Evolutionary conservation across 1,140 invertebrate species (phyloP).

Genomic region (Solenopsis invicta): DNA sequence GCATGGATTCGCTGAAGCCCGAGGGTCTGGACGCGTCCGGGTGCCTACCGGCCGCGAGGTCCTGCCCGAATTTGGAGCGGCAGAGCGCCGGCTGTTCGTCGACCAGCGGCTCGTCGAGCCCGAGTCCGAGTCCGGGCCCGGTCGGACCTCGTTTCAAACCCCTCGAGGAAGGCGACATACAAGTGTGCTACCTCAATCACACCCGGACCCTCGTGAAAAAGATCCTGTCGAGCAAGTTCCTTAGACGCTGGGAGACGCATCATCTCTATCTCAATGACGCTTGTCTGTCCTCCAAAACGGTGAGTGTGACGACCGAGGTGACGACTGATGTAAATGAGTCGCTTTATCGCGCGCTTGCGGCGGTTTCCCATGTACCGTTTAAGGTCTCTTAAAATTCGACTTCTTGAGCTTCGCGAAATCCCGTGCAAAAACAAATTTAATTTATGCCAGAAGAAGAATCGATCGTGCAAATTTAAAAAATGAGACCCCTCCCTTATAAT

Average conservation of each 20-base stretch:
- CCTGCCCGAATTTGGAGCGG: constrained; percentile 84
- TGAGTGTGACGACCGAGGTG: constrained; percentile 86
- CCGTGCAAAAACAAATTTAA: background rate
- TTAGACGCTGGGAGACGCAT: constrained; percentile 94
- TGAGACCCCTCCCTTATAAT: background rate
- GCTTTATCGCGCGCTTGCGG: background rate
- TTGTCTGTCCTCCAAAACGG: constrained; percentile 92
- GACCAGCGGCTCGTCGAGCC: constrained; percentile 82
- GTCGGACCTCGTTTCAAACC: constrained; percentile 92
- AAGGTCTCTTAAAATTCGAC: background rate
- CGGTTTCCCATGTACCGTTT: background rate
- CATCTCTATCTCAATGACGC: constrained; percentile 91
- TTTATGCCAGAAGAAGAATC: background rate
- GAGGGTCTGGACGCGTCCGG: constrained; percentile 83
- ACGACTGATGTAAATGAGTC: background rate
- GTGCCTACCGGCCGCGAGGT: constrained; percentile 87
- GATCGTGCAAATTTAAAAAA: background rate
- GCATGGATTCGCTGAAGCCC: constrained; percentile 84
- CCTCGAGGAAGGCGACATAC: constrained; percentile 92
- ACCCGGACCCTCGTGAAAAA: constrained; percentile 93
- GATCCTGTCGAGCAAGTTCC: constrained; percentile 93
- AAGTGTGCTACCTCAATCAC: constrained; percentile 93
- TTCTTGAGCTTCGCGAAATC: background rate
- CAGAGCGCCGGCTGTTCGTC: constrained; percentile 82
- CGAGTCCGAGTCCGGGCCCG: constrained; percentile 86